Evolutionary conservation across 2,113 vertebrate genomes (phyloP).

Genomic region (Tupaia chinensis): DNA sequence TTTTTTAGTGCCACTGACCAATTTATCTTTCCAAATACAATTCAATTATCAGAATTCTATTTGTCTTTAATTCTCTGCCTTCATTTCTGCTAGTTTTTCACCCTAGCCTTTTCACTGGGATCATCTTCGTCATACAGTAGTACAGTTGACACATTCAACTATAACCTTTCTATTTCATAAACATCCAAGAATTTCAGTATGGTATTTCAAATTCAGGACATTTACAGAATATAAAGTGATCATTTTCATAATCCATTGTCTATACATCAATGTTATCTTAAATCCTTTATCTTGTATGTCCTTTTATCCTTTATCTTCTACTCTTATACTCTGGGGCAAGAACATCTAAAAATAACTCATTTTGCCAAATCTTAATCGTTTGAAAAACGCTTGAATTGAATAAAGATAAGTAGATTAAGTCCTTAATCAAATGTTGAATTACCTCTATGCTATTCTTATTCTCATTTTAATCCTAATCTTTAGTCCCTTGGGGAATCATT

Average conservation of each 20-base stretch:
- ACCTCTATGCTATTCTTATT: slow-evolving; percentile 61
- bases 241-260: slow-evolving; percentile 48
- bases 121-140: not conserved
- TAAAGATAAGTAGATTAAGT: slow-evolving; percentile 80
- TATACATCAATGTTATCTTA: slow-evolving; percentile 45
- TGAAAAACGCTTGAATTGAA: slow-evolving; percentile 73
- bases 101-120: not conserved
- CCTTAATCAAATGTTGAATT: slow-evolving; percentile 81
- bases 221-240: slow-evolving; percentile 48
- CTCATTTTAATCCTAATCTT: slow-evolving; percentile 82
- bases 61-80: not conserved
- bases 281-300: slow-evolving; percentile 47
- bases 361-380: slow-evolving; percentile 76
- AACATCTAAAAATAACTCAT: slow-evolving; percentile 74
- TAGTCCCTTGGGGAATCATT: slow-evolving; percentile 59
- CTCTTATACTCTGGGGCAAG: slow-evolving; percentile 58
- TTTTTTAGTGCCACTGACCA: slow-evolving; percentile 59
- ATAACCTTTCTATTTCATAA: not conserved
- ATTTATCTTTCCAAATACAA: slow-evolving; percentile 77
- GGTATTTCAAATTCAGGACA: slow-evolving; percentile 26
- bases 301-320: slow-evolving; percentile 61
- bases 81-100: not conserved
- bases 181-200: not conserved
- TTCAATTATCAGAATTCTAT: slow-evolving; percentile 64
- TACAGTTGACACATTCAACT: not conserved